Conservation (phyloP, 1,140 invertebrate genomes). For the Mizuhopecten yessoensis region DNA sequence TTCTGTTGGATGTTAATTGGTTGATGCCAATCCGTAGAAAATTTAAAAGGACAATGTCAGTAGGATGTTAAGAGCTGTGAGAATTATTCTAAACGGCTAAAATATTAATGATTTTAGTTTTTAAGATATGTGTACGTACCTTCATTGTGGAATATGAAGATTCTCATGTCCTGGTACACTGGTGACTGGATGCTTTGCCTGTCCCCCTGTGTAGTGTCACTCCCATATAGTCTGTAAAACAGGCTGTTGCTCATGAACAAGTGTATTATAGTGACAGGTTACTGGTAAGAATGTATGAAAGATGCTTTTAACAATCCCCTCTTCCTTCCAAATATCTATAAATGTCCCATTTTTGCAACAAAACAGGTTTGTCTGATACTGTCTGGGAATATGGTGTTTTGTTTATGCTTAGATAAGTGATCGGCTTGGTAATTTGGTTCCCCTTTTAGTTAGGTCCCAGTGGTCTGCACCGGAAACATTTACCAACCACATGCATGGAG, state of each 20-base stretch:
- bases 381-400: not conserved
- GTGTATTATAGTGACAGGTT: not conserved
- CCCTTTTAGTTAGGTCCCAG: too few species aligned
- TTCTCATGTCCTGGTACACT: not conserved
- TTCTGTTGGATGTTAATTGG: too few species aligned
- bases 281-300: not conserved
- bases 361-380: not conserved
- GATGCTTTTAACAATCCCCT: not conserved
- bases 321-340: not conserved
- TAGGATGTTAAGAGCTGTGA: not conserved
- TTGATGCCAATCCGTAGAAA: not conserved
- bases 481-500: not conserved
- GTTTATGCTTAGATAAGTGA: not conserved
- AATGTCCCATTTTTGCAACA: not conserved
- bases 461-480: too few species aligned
- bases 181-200: not conserved
- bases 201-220: not conserved
- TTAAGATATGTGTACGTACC: too few species aligned
- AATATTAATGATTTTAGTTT: too few species aligned
- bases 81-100: too few species aligned
- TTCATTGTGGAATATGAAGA: not conserved
- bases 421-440: not conserved
- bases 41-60: not conserved
- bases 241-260: not conserved
- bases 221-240: not conserved